phyloP scores from a whole-genome alignment of 2,797 vertebrate species.

The Enteromius paludinosus region DNA sequence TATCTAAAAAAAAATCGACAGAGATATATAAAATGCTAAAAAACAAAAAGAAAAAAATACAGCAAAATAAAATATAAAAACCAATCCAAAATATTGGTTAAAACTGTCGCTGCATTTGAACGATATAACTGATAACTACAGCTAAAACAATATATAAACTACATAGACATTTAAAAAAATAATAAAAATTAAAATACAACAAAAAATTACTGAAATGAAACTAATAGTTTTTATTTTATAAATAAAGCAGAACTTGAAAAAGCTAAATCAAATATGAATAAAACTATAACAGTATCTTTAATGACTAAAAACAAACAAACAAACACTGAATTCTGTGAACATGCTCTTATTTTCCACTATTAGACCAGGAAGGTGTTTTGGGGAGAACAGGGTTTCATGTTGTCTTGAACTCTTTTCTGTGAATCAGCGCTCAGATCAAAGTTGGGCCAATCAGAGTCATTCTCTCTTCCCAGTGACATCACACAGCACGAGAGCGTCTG shows the following conservation, averaged over 20 bases:
- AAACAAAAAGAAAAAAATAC: too few relatives aligned
- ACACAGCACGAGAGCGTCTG: slow-evolving; percentile 75
- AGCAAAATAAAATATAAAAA: neutral
- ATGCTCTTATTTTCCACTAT: neutral
- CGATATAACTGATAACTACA: neutral
- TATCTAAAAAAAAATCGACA: neutral
- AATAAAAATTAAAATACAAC: too few relatives aligned
- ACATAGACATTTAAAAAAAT: neutral
- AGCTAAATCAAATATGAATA: neutral
- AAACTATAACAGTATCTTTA: neutral
- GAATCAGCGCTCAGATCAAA: neutral
- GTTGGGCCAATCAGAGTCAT: slow-evolving; percentile 21
- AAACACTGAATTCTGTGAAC: neutral
- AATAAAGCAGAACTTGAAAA: neutral
- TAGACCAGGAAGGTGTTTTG: neutral
- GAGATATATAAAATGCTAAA: neutral
- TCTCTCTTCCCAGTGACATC: slow-evolving; percentile 69
- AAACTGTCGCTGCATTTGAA: neutral
- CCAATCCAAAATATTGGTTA: neutral
- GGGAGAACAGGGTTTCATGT: neutral
- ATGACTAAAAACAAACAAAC: neutral
- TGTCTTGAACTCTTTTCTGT: neutral
- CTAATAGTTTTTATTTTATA: neutral
- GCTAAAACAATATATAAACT: neutral
- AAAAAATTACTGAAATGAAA: too few relatives aligned